A percentile compares a stretch with the other conserved stretches of the same genome.
phyloP scores from a whole-genome alignment of 2,888 invertebrate species.

The Brachyptera risi region DNA sequence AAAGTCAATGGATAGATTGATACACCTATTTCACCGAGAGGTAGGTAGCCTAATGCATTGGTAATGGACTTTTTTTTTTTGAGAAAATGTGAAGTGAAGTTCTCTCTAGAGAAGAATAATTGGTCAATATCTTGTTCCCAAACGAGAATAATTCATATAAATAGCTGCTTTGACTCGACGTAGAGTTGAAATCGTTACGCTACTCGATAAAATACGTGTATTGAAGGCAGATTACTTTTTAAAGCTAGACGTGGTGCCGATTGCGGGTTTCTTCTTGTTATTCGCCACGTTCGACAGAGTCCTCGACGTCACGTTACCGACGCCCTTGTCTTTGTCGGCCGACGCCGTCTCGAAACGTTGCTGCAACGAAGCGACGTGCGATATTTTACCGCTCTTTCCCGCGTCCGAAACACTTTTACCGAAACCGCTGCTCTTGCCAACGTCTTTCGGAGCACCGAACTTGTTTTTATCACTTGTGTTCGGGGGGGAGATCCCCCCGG shows the following conservation, averaged over 20 bases:
- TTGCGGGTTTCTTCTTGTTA: neutral
- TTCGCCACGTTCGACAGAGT: neutral
- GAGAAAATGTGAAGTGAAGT: too few species aligned
- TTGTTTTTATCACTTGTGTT: constrained; percentile 48
- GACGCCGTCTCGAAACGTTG: constrained; percentile 67
- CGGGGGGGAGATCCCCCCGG: neutral
- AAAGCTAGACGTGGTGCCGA: neutral
- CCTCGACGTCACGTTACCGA: constrained; percentile 3
- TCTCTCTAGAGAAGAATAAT: too few species aligned
- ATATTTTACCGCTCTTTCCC: constrained; percentile 46
- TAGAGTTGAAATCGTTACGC: too few species aligned
- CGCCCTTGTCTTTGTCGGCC: neutral
- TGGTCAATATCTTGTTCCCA: too few species aligned
- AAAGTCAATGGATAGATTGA: too few species aligned
- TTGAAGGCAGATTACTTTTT: constrained; percentile 8
- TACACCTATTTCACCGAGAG: too few species aligned
- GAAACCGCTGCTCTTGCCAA: too few species aligned
- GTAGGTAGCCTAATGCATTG: too few species aligned
- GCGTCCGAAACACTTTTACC: constrained; percentile 32
- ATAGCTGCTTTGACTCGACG: too few species aligned
- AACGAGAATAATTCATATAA: too few species aligned
- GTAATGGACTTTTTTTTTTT: too few species aligned
- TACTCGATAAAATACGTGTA: too few species aligned
- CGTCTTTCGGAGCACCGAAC: constrained; percentile 44
- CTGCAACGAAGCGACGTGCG: constrained; percentile 72